Conservation (phyloP, 2,888 invertebrate species). For the Choreutis nemorana region DNA sequence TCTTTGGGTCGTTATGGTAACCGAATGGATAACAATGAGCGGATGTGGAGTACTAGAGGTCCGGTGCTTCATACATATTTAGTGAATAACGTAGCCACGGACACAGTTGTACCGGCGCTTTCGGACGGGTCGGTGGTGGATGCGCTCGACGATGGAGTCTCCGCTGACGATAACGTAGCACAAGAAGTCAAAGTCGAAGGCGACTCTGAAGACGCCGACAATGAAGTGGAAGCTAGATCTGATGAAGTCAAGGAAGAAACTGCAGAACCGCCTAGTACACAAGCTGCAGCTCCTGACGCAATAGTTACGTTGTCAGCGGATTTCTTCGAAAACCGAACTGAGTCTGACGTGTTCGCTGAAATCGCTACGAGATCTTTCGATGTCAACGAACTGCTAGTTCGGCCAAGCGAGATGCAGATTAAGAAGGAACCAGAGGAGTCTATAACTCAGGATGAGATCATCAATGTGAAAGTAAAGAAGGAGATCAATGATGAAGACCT, state of each 20-base stretch:
- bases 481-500: conserved; percentile 37
- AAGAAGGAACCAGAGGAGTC: conserved; percentile 33
- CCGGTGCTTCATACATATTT: conserved; percentile 56
- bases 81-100: conserved; percentile 55
- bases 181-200: conserved; percentile 53
- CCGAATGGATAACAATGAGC: conserved; percentile 43
- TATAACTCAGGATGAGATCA: conserved; percentile 14
- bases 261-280: too few relatives aligned
- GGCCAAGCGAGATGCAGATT: conserved; percentile 45
- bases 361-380: conserved; percentile 50
- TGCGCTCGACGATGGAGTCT: conserved; percentile 36
- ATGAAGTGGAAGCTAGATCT: background rate
- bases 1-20: conserved; percentile 66
- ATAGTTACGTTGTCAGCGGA: conserved; percentile 48
- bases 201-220: conserved; percentile 18
- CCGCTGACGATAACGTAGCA: conserved; percentile 53
- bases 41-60: conserved; percentile 43
- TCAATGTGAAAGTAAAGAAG: conserved; percentile 37
- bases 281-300: conserved; percentile 22
- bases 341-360: conserved; percentile 47
- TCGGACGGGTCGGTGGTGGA: conserved; percentile 29
- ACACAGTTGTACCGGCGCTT: conserved; percentile 45
- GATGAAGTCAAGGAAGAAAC: conserved; percentile 9
- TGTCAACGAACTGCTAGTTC: conserved; percentile 48
- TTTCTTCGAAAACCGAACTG: conserved; percentile 38